phyloP scores from a whole-genome alignment of 1,140 invertebrate species.

The Papilio helenus region DNA sequence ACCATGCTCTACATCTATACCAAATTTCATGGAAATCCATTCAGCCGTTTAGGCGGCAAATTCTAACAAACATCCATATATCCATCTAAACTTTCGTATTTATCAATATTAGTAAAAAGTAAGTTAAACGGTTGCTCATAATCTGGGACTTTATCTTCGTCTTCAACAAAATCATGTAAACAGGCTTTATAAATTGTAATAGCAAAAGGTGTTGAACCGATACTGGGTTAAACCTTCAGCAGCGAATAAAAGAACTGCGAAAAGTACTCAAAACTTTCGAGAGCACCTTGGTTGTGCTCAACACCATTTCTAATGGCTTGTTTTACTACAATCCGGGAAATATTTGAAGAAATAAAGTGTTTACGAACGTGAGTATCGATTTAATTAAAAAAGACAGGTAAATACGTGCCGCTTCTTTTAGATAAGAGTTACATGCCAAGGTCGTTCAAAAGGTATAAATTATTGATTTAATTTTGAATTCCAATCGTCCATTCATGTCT shows the following conservation, averaged over 20 bases:
- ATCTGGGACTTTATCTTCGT: too few relatives aligned
- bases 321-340: not conserved
- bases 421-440: not conserved
- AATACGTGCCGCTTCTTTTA: too few relatives aligned
- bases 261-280: constrained; percentile 19
- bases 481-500: not conserved
- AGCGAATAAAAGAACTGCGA: constrained; percentile 1
- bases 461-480: too few relatives aligned
- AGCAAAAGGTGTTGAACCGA: constrained; percentile 3
- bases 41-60: too few relatives aligned
- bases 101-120: too few relatives aligned
- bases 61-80: too few relatives aligned
- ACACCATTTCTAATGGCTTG: not conserved
- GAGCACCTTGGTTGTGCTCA: constrained; percentile 8
- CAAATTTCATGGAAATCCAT: too few relatives aligned
- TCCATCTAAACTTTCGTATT: too few relatives aligned
- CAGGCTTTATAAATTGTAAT: not conserved
- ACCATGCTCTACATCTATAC: too few relatives aligned
- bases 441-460: not conserved
- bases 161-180: not conserved
- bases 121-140: too few relatives aligned
- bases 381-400: not conserved
- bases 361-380: not conserved
- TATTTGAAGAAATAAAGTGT: not conserved
- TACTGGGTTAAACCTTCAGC: not conserved